A percentile compares a stretch with the other conserved stretches of the same genome.
Evolutionary conservation across 2,797 vertebrate genomes (phyloP).

Genomic region (Platalea minor): DNA sequence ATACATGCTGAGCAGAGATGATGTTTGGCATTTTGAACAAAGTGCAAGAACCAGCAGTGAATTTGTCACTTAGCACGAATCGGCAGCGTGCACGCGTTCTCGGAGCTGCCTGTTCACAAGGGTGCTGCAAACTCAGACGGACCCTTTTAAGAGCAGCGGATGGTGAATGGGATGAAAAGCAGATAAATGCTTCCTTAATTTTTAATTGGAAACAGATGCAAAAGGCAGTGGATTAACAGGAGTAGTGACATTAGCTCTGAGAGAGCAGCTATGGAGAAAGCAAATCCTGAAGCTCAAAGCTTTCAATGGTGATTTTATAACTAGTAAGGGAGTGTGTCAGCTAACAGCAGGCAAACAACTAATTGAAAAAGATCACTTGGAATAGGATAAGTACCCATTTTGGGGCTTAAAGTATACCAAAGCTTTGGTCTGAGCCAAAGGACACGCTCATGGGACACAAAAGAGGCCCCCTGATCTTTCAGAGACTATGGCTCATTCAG

Average conservation of each 20-base stretch:
- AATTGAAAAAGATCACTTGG: background rate
- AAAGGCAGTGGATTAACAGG: conserved; percentile 10
- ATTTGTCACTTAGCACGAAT: background rate
- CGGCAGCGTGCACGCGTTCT: rapidly evolving
- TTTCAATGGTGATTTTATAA: background rate
- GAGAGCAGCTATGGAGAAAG: background rate
- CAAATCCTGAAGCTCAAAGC: background rate
- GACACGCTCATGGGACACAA: background rate
- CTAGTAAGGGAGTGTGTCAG: background rate
- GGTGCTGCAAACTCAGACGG: background rate
- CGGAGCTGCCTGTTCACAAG: background rate
- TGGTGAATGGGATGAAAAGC: background rate
- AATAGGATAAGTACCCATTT: background rate
- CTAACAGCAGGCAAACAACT: background rate
- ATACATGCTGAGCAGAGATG: background rate
- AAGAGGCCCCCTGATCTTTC: background rate
- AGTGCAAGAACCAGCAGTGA: background rate
- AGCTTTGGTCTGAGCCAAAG: background rate
- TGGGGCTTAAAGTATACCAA: background rate
- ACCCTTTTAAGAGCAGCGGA: background rate
- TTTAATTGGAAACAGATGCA: conserved; percentile 31
- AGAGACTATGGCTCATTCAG: background rate
- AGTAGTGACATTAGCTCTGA: background rate
- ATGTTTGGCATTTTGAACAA: background rate
- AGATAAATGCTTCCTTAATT: conserved; percentile 8